Evolutionary conservation across 2,888 invertebrate species (phyloP), one percentile per base, ranked within the genome.

Genomic region (Ectemnius cavifrons): DNA sequence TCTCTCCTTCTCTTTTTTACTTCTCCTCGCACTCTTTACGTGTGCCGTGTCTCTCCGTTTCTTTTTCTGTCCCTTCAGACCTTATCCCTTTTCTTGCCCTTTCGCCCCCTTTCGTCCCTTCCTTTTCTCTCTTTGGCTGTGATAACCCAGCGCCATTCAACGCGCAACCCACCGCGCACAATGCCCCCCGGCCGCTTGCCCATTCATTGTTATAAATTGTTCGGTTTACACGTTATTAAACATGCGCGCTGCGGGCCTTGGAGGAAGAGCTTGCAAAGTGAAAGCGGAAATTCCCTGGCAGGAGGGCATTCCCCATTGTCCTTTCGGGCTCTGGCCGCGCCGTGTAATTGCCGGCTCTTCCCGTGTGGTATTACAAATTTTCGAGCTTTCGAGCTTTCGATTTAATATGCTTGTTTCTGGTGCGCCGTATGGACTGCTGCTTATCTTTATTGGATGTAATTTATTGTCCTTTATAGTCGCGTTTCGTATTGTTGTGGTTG

Each of bases 1-100:
- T 18, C 63, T 71, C 67, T 66, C 57, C 16, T 61, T 61, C 67
- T 45, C 23, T 46, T 65, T 59, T 64, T 46, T 56, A 13, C 14
- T 52, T 52, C 52, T 16, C n/a, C 16, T 52, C 5, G 8, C 23
- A 63, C 56, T 59, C 60, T 59, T 56, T 27, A 20, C 52, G 52
- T 16, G 46, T 56, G 49, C 49, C 49, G 3, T 14, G 52, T 4
- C 79, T 6, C 71, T 73, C 68, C 68, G 52, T 65, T 49, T 63
- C 61, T 16, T 58, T 69, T 60, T 62, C 61, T 16, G 14, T 65
- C 37, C 45, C 69, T 60, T 65, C n/a, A 52, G 60, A 66, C 68
- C 70, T 71, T 81, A 71, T 76, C 68, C 79, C 57, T 69, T 73
- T 82, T 80, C 37, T 11, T 37, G 2, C 37, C 11, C 37, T 37